These are phyloP conservation scores for Pocillopora verrucosa DNA, from an alignment of 64 coral and sea anemone species.

Conservation along the genomic window DNA sequence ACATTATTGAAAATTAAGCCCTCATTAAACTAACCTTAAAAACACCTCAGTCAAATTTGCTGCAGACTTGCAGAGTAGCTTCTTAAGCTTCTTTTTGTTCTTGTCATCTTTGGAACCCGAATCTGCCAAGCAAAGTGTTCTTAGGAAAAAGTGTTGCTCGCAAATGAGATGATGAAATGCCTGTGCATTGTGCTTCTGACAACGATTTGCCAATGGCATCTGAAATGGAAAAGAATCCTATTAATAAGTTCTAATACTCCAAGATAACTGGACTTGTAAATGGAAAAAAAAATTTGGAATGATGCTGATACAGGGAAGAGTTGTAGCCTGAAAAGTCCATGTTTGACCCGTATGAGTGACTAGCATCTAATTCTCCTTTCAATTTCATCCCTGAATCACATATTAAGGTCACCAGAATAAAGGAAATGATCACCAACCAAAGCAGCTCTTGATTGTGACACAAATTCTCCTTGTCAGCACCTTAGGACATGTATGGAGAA, in stretches of 20 bases:
- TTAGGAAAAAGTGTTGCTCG: constrained; percentile 85
- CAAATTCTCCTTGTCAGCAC: too few relatives aligned
- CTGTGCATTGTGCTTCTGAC: constrained; percentile 89
- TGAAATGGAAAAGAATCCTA: constrained; percentile 5
- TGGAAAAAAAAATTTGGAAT: too few relatives aligned
- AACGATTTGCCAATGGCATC: constrained; percentile 87
- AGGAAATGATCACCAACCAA: too few relatives aligned
- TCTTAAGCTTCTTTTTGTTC: constrained; percentile 67
- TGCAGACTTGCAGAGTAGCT: constrained; percentile 70
- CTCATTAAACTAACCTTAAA: constrained; percentile 42
- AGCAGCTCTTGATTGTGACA: too few relatives aligned
- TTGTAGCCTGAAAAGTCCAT: not conserved
- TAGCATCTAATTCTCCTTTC: too few relatives aligned
- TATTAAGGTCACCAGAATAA: too few relatives aligned
- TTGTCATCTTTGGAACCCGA: not conserved
- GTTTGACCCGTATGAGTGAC: not conserved
- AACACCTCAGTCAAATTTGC: constrained; percentile 72
- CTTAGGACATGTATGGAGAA: too few relatives aligned
- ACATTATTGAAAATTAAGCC: too few relatives aligned
- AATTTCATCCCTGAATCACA: too few relatives aligned
- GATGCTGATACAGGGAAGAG: not conserved
- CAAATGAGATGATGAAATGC: constrained; percentile 80
- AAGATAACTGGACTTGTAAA: not conserved
- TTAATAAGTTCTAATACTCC: too few relatives aligned
- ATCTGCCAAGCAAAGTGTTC: constrained; percentile 63